Evolutionary conservation across 2,888 invertebrate genomes (phyloP), one percentile per base, ranked within the genome.

Genomic region (Heterodera filipjevi): DNA sequence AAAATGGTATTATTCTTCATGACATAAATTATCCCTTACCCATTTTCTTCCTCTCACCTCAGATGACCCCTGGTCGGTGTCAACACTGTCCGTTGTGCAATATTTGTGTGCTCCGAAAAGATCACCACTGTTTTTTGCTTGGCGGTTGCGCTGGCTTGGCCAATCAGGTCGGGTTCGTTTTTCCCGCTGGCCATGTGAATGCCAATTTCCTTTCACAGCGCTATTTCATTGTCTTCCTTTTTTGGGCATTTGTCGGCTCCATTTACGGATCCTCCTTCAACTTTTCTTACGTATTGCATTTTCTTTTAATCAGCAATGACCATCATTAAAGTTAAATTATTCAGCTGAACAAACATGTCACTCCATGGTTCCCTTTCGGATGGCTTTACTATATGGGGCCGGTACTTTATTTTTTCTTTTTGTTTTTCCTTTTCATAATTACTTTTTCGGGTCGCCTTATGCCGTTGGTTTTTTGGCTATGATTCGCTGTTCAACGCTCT

Each of bases 121-220:
- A 91, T 82, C 90, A 91, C 79, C 91, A 91, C 79, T 91, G 91
- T 81, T 90, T 90, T 75, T 87, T 91, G 79, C 86, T 86, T 12
- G 87, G 87, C 19, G 89, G 89, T 44, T 91, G 91, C 81, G 89
- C 90, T 0, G 91, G 91, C 0, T 87, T 90, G 72, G 89, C 90
- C 77, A 90, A 90, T 84, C 90, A 87, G 80, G 86, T 86, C 53
- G 39, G 35, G 39, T n/a, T 39, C 70, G 6, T 12, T 32, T 39
- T 5, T 22, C 32, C 22, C 3, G 39, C 49, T 71, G 44, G n/a
- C 16, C 49, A 14, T 3, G 16, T 73, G 3, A 30, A 35, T 71
- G 16, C 35, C 8, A 12, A 33, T 32, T 16, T 19, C 32, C 14
- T 30, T 30, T 81, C 84, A 33, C 78, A 90, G 85, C 85, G 90